phyloP scores from a whole-genome alignment of 1,140 invertebrate genomes.

The Conopomorpha cramerella region DNA sequence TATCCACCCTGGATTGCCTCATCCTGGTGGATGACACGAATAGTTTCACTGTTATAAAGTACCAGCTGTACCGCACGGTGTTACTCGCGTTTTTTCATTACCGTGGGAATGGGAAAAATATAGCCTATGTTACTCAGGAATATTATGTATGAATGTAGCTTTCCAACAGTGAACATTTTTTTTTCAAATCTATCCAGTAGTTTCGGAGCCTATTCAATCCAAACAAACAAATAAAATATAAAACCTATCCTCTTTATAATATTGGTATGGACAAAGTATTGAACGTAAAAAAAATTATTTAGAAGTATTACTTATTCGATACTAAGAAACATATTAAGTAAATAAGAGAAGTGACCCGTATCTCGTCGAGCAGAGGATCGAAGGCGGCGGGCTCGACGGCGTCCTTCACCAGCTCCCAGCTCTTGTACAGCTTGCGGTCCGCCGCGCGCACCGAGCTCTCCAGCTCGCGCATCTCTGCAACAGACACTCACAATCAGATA shows the following conservation, averaged over 20 bases:
- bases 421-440: conserved; percentile 40
- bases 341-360: conserved; percentile 14
- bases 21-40: too few species aligned
- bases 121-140: too few species aligned
- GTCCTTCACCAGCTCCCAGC: conserved; percentile 36
- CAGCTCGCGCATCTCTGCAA: conserved; percentile 37
- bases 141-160: too few species aligned
- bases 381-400: conserved; percentile 26
- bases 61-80: too few species aligned
- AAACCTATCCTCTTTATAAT: not conserved
- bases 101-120: too few species aligned
- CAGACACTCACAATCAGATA: too few species aligned
- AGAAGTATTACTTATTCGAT: not conserved
- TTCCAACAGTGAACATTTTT: too few species aligned
- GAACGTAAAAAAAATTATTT: not conserved
- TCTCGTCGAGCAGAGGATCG: conserved; percentile 30
- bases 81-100: too few species aligned
- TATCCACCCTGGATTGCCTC: not conserved
- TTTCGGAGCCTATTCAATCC: not conserved
- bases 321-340: not conserved
- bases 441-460: conserved; percentile 31
- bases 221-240: not conserved
- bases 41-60: too few species aligned
- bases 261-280: not conserved
- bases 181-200: not conserved